These are phyloP conservation scores for Cantharis lateralis DNA, from an alignment of 2,888 invertebrate species.

Conservation along the genomic window DNA sequence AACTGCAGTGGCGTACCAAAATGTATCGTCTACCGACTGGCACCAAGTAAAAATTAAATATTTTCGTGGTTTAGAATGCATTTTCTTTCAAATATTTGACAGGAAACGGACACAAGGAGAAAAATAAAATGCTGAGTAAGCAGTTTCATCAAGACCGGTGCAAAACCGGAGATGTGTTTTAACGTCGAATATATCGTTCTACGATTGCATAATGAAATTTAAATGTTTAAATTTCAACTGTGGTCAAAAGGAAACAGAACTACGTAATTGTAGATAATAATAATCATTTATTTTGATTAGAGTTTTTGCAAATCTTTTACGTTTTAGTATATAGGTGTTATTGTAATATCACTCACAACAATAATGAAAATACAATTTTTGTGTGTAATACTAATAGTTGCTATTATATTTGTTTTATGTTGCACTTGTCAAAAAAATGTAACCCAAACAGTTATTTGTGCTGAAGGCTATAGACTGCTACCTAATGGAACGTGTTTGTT, in stretches of 20 bases:
- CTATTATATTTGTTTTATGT: background rate
- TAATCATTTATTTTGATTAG: background rate
- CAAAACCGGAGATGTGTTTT: too few relatives aligned
- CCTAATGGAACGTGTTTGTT: background rate
- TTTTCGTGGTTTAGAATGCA: too few relatives aligned
- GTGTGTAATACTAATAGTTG: background rate
- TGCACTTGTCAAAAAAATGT: background rate
- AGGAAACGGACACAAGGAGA: too few relatives aligned
- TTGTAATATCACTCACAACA: background rate
- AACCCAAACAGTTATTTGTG: background rate
- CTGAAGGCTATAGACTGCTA: background rate
- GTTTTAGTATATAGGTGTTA: background rate
- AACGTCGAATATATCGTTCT: background rate
- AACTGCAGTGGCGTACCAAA: too few relatives aligned
- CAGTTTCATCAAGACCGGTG: too few relatives aligned
- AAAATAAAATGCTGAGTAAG: too few relatives aligned
- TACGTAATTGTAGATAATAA: background rate
- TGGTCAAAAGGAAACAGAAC: background rate
- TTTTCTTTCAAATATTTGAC: too few relatives aligned
- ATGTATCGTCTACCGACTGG: too few relatives aligned
- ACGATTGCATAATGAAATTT: background rate
- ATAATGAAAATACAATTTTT: background rate
- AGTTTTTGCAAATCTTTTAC: background rate
- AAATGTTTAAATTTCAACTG: background rate
- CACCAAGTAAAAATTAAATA: too few relatives aligned